These are phyloP conservation scores for Mythimna impura DNA, from an alignment of 2,888 invertebrate species.

Conservation along the genomic window DNA sequence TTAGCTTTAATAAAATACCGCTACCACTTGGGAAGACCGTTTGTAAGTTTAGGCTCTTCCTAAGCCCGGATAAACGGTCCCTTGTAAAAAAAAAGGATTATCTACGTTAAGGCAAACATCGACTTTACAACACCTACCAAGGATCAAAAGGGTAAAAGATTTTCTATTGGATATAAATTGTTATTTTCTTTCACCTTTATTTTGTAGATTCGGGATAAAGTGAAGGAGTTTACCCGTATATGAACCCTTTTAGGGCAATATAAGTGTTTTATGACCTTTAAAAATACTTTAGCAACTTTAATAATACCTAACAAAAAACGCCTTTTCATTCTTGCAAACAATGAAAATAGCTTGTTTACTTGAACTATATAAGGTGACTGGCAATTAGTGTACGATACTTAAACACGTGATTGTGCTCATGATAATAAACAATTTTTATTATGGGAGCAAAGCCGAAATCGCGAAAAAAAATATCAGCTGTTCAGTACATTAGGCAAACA, in stretches of 20 bases:
- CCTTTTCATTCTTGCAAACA: no score
- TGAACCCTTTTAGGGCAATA: neutral
- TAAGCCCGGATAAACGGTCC: conserved; percentile 53
- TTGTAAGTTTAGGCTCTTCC: conserved; percentile 23
- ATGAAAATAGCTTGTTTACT: no score
- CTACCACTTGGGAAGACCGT: conserved; percentile 18
- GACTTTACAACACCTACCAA: conserved; percentile 47
- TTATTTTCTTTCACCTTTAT: conserved; percentile 22
- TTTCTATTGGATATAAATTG: conserved; percentile 29
- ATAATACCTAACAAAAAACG: no score
- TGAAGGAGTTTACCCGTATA: conserved; percentile 2
- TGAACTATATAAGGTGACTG: no score
- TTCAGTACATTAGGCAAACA: no score
- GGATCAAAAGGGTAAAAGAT: conserved; percentile 44
- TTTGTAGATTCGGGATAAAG: neutral
- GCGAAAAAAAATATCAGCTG: no score
- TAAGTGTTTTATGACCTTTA: neutral
- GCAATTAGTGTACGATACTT: no score
- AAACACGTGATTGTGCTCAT: no score
- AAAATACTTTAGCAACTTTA: neutral
- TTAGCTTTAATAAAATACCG: conserved; percentile 34
- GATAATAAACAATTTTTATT: no score
- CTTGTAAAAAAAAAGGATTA: conserved; percentile 57
- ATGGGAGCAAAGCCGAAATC: no score
- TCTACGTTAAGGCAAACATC: conserved; percentile 42